phyloP scores from a whole-genome alignment of 2,797 vertebrate species.

The Neoniphon sammara region DNA sequence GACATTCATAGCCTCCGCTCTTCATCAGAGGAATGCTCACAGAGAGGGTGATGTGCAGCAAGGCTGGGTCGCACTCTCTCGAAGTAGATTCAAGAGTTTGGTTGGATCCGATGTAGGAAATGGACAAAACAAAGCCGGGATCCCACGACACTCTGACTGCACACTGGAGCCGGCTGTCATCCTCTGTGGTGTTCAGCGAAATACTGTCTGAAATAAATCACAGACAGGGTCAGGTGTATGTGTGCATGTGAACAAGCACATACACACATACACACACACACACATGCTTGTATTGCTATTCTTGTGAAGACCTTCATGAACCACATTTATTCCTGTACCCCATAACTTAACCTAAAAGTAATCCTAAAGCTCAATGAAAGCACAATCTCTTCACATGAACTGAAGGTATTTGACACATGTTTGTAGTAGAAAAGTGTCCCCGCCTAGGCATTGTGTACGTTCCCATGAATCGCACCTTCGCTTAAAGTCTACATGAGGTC shows the following conservation, averaged over 20 bases:
- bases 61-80: fast-evolving
- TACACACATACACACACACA: neutral
- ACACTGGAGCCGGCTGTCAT: constrained; percentile 53
- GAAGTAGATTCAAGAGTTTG: neutral
- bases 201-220: constrained; percentile 56
- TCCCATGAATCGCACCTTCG: no score
- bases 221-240: neutral
- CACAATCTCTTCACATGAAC: no score
- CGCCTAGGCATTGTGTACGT: no score
- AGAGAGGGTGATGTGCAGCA: constrained; percentile 29
- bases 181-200: constrained; percentile 43
- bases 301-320: no score
- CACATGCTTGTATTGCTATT: no score
- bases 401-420: no score
- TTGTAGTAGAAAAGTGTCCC: no score
- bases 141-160: constrained; percentile 40
- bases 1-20: constrained; percentile 49
- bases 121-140: constrained; percentile 44
- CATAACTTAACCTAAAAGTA: no score
- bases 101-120: constrained; percentile 13
- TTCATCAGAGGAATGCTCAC: constrained; percentile 1
- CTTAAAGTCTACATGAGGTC: no score
- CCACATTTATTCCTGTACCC: no score
- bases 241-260: neutral
- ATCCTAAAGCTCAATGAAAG: no score